Evolutionary conservation across 2,113 vertebrate species (phyloP).

Genomic region (Haemorhous mexicanus): DNA sequence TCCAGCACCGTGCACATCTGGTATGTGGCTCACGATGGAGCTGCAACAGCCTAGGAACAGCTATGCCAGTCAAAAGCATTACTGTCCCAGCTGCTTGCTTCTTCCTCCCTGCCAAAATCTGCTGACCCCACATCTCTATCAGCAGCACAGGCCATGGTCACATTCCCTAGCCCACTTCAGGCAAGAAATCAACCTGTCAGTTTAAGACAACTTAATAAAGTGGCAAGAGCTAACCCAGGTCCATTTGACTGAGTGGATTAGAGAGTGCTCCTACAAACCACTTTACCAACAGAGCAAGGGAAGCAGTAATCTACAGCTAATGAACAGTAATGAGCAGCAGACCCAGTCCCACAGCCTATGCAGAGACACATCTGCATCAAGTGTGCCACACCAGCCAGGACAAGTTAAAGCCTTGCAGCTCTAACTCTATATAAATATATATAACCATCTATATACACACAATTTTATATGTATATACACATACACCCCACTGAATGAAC

Average conservation of each 20-base stretch:
- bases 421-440: background rate
- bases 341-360: background rate
- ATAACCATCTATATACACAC: background rate
- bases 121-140: background rate
- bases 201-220: background rate
- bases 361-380: background rate
- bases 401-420: background rate
- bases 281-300: background rate
- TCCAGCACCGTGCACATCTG: background rate
- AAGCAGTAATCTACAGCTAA: background rate
- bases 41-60: background rate
- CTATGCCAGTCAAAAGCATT: background rate
- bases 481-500: accelerated
- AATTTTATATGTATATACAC: background rate
- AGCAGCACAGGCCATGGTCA: background rate
- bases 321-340: background rate
- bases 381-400: background rate
- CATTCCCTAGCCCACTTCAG: background rate
- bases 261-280: background rate
- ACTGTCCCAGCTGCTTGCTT: background rate
- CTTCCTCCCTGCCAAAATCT: background rate
- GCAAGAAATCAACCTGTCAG: background rate
- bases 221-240: background rate
- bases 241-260: background rate
- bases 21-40: accelerated